A percentile compares a stretch with the other conserved stretches of the same genome.
Conservation (phyloP, 2,113 vertebrate species). For the Periophthalmodon schlosseri region DNA sequence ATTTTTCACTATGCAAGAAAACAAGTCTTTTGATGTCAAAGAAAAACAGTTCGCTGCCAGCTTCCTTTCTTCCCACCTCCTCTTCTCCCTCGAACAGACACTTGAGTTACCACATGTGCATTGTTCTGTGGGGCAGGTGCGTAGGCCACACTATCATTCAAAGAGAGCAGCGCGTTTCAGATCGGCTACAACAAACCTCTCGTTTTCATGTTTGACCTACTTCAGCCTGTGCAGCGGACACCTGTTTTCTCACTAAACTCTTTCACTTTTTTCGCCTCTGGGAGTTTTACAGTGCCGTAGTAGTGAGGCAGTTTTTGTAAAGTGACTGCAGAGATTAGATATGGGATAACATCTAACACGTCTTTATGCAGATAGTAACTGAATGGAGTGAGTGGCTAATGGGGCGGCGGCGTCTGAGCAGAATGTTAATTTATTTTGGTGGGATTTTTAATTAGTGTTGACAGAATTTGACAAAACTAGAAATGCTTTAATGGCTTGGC, state of each 20-base stretch:
- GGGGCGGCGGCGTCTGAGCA: background rate
- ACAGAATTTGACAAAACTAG: background rate
- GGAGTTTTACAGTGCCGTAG: conserved; percentile 6
- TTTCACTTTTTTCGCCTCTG: background rate
- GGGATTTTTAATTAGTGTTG: background rate
- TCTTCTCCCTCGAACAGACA: background rate
- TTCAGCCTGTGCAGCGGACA: conserved; percentile 7
- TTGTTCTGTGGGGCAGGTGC: conserved; percentile 7
- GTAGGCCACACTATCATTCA: conserved; percentile 4
- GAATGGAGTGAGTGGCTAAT: conserved; percentile 15
- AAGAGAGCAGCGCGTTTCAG: conserved; percentile 7
- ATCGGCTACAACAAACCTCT: conserved; percentile 10
- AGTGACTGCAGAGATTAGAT: conserved; percentile 38
- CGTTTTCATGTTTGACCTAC: conserved; percentile 30
- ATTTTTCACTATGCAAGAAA: background rate
- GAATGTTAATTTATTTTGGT: conserved; percentile 3
- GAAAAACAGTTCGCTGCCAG: background rate
- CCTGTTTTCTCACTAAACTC: background rate
- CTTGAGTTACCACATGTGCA: conserved; percentile 9
- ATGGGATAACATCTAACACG: conserved; percentile 38
- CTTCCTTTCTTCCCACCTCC: background rate
- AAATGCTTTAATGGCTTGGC: conserved; percentile 8
- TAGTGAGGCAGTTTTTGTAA: background rate
- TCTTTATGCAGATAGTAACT: conserved; percentile 19
- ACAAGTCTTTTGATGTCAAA: background rate